phyloP scores from a whole-genome alignment of 2,797 vertebrate genomes.

The Hemibagrus guttatus region DNA sequence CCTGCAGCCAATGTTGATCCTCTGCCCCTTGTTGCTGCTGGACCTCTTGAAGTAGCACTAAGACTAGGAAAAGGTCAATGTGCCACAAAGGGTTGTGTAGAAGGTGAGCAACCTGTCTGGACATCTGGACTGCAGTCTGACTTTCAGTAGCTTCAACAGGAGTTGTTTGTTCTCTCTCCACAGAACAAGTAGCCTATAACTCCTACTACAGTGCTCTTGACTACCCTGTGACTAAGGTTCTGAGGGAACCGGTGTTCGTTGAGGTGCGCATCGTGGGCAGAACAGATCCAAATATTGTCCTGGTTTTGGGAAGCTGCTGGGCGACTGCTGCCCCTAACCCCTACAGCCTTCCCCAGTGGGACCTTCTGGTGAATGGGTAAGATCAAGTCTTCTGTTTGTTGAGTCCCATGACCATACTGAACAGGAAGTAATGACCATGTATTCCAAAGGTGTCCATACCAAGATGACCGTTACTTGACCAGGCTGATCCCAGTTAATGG shows the following conservation, averaged over 20 bases:
- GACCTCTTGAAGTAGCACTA: constrained; percentile 66
- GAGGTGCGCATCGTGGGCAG: constrained; percentile 41
- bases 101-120: constrained; percentile 50
- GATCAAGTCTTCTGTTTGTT: neutral
- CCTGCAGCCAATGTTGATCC: constrained; percentile 52
- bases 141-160: neutral
- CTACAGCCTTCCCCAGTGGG: constrained; percentile 41
- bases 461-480: constrained; percentile 67
- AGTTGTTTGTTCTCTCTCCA: neutral
- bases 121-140: neutral
- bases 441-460: constrained; percentile 63
- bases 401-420: neutral
- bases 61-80: constrained; percentile 68
- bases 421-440: neutral
- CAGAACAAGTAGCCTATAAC: constrained; percentile 32
- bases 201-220: constrained; percentile 27
- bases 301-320: constrained; percentile 44
- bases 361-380: constrained; percentile 47
- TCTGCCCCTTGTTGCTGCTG: constrained; percentile 56
- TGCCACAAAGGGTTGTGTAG: constrained; percentile 59
- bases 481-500: constrained; percentile 48
- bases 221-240: constrained; percentile 42
- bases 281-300: constrained; percentile 58
- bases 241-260: constrained; percentile 37
- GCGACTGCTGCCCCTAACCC: constrained; percentile 43